Percentiles rank a stretch among this genome's conserved stretches.
phyloP scores from a whole-genome alignment of 2,797 vertebrate genomes.

The Pristis pectinata region DNA sequence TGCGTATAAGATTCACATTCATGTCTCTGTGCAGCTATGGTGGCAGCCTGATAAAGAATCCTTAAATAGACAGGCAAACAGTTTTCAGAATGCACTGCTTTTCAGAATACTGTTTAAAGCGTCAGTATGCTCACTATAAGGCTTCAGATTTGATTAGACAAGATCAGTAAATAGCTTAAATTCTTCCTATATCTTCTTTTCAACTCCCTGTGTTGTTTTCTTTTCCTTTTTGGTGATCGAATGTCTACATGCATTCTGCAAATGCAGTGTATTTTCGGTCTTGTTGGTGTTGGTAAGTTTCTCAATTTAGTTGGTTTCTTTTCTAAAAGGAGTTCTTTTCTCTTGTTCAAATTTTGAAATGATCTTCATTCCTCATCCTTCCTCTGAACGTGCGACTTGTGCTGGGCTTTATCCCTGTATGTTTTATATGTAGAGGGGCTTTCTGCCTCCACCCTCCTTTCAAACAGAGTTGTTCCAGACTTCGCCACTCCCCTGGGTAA shows the following conservation, averaged over 20 bases:
- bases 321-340: not conserved
- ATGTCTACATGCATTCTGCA: not conserved
- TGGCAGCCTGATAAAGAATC: conserved; percentile 30
- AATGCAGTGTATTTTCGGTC: not conserved
- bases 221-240: not conserved
- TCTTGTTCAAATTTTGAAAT: not conserved
- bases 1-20: conserved; percentile 19
- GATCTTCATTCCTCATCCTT: not conserved
- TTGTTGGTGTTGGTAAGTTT: not conserved
- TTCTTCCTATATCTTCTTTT: conserved; percentile 5
- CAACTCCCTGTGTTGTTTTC: not conserved
- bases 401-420: not conserved
- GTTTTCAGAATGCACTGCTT: conserved; percentile 4
- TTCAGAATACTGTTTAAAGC: not conserved
- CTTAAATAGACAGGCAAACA: conserved; percentile 5
- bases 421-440: too few relatives aligned
- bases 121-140: not conserved
- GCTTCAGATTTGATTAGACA: not conserved
- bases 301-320: not conserved
- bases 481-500: too few relatives aligned
- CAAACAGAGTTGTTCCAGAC: too few relatives aligned
- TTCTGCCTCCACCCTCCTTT: too few relatives aligned
- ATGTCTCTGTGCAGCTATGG: conserved; percentile 26
- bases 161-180: conserved; percentile 16
- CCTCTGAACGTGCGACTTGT: not conserved